Conservation (phyloP, 1,140 invertebrate species). For the Aradophagus sp. region DNA sequence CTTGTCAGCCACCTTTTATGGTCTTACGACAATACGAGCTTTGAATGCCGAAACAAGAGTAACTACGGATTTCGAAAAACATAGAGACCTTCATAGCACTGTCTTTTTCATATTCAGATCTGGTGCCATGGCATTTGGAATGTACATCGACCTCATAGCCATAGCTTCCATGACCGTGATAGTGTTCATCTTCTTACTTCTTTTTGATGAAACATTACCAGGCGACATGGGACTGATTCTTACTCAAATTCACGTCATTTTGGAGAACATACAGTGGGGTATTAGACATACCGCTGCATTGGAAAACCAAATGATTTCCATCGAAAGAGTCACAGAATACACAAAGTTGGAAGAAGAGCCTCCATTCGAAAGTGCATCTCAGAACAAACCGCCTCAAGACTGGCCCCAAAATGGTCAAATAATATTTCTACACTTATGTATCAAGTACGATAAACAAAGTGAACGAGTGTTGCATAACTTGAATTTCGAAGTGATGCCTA, state of each 20-base stretch:
- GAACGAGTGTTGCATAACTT: constrained; percentile 78
- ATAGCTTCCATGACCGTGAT: constrained; percentile 78
- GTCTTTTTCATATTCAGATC: constrained; percentile 71
- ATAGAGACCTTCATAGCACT: constrained; percentile 58
- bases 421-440: constrained; percentile 74
- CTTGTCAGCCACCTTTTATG: constrained; percentile 80
- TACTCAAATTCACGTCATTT: constrained; percentile 76
- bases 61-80: constrained; percentile 67
- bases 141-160: constrained; percentile 82
- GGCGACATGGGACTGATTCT: constrained; percentile 79
- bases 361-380: constrained; percentile 63
- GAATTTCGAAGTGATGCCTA: constrained; percentile 73
- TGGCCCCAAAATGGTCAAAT: constrained; percentile 86
- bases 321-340: constrained; percentile 87
- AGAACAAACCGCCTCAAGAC: constrained; percentile 68
- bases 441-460: constrained; percentile 76
- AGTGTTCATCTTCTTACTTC: constrained; percentile 78
- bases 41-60: constrained; percentile 69
- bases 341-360: constrained; percentile 78
- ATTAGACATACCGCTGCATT: constrained; percentile 85
- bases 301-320: constrained; percentile 86
- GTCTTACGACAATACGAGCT: constrained; percentile 81
- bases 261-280: constrained; percentile 83
- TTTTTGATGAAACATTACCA: constrained; percentile 68
- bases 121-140: constrained; percentile 81